Evolutionary conservation across 2,888 invertebrate genomes (phyloP).

Genomic region (Tryphoninae sp.): DNA sequence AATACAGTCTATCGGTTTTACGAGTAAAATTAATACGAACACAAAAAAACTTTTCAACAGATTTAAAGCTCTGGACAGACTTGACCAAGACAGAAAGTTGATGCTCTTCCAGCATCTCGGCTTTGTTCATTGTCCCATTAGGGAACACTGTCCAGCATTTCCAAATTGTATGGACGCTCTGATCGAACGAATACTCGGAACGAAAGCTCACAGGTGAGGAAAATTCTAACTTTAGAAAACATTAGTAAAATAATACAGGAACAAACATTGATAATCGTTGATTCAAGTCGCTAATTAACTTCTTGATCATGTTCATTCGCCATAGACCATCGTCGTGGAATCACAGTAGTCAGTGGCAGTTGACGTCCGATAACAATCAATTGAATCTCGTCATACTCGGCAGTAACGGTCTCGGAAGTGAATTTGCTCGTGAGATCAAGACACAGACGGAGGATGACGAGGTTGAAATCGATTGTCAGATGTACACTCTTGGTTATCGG

Average conservation of each 20-base stretch:
- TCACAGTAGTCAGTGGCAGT: constrained; percentile 85
- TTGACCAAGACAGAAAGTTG: constrained; percentile 96
- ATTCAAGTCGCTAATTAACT: not conserved
- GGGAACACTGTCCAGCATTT: constrained; percentile 96
- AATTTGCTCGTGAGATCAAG: constrained; percentile 92
- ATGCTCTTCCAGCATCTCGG: constrained; percentile 97
- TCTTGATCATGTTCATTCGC: constrained; percentile 40
- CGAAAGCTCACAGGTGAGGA: constrained; percentile 85
- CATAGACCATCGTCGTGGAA: constrained; percentile 85
- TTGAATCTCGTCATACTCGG: constrained; percentile 95
- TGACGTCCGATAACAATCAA: constrained; percentile 87
- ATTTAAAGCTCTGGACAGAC: constrained; percentile 95
- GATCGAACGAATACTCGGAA: constrained; percentile 87
- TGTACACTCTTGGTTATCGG: constrained; percentile 92
- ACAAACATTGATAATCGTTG: too few species aligned
- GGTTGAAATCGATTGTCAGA: constrained; percentile 89
- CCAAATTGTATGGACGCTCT: constrained; percentile 91
- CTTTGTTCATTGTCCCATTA: constrained; percentile 96
- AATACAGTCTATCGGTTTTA: too few species aligned
- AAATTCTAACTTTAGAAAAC: not conserved
- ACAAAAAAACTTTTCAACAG: constrained; percentile 80
- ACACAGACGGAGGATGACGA: constrained; percentile 94
- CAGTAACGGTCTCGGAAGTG: constrained; percentile 92
- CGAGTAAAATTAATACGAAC: too few species aligned
- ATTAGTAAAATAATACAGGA: too few species aligned